Evolutionary conservation across 2,888 invertebrate species (phyloP).

Genomic region (Lithophane semibrunnea): DNA sequence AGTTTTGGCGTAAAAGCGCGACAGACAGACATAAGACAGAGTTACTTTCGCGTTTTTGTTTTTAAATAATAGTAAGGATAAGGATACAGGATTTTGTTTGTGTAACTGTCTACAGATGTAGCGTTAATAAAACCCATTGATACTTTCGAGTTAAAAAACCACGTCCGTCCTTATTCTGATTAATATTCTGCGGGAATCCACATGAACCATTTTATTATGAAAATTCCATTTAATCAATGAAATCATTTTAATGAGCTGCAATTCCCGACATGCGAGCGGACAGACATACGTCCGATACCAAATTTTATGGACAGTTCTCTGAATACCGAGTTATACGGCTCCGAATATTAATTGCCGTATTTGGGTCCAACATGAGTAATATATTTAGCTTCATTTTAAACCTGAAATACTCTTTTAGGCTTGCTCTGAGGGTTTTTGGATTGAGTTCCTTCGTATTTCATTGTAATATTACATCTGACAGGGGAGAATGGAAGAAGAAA

Average conservation of each 20-base stretch:
- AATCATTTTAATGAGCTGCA: constrained; percentile 40
- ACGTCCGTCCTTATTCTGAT: background rate
- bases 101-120: background rate
- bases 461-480: background rate
- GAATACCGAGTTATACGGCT: constrained; percentile 18
- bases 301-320: constrained; percentile 26
- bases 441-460: constrained; percentile 1
- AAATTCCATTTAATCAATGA: constrained; percentile 14
- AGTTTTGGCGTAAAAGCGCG: too few relatives aligned
- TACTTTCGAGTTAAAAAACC: background rate
- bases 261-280: background rate
- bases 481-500: too few relatives aligned
- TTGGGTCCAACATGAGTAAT: background rate
- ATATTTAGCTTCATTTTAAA: background rate
- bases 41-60: too few relatives aligned
- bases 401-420: background rate
- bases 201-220: background rate
- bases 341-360: constrained; percentile 33
- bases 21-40: too few relatives aligned
- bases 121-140: background rate
- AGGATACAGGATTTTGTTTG: background rate
- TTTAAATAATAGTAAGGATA: too few relatives aligned
- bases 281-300: constrained; percentile 9
- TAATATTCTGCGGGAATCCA: background rate
- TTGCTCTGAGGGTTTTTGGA: background rate